Evolutionary conservation across 2,797 vertebrate genomes (phyloP).

Genomic region (Chelon labrosus): DNA sequence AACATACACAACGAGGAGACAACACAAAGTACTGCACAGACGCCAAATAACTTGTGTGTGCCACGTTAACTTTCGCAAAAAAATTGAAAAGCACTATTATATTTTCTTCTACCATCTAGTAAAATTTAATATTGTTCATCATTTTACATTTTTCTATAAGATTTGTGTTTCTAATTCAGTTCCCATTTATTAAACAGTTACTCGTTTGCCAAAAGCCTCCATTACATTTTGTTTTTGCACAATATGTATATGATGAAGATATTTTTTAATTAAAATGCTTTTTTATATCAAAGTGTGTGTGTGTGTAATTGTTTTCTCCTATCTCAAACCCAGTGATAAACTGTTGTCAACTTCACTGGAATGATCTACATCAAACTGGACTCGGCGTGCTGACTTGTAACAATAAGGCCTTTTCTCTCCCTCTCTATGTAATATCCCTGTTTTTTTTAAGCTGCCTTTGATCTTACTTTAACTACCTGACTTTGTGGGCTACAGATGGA

Average conservation of each 20-base stretch:
- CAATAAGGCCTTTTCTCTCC: constrained; percentile 17
- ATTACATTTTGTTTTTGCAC: constrained; percentile 58
- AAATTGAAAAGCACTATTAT: not conserved
- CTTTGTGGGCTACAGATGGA: constrained; percentile 86
- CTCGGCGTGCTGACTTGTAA: constrained; percentile 27
- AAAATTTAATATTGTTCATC: no score
- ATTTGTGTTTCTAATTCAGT: not conserved
- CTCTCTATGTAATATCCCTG: constrained; percentile 58
- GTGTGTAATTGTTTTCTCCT: not conserved
- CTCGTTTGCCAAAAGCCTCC: constrained; percentile 10
- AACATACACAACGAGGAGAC: no score
- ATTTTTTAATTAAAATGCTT: constrained; percentile 73
- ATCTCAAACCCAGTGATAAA: not conserved
- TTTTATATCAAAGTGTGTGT: constrained; percentile 53
- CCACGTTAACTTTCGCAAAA: not conserved
- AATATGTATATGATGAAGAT: constrained; percentile 70
- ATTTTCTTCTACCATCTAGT: no score
- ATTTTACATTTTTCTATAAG: not conserved
- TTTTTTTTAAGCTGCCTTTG: constrained; percentile 80
- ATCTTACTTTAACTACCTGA: constrained; percentile 81
- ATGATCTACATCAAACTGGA: constrained; percentile 3
- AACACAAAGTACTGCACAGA: no score
- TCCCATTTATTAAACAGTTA: not conserved
- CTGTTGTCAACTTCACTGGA: constrained; percentile 14
- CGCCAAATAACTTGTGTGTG: not conserved